Base-by-base conservation (phyloP, 92 coral and sea anemone species). In the Galaxea fascicularis region DNA sequence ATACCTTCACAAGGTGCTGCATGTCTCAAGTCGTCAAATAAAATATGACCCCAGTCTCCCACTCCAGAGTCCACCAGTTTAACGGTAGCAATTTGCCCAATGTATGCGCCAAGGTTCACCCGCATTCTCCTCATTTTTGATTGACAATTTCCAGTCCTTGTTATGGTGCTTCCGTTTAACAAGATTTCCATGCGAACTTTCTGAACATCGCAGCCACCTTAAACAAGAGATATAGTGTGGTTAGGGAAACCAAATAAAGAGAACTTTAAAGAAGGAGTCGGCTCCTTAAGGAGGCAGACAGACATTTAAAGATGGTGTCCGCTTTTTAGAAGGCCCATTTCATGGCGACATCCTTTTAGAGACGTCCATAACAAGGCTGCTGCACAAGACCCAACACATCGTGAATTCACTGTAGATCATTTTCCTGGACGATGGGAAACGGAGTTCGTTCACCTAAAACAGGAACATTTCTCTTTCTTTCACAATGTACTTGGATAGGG, bases 1-100 rank as follows among this genome's bases (percentile, higher is more conserved):
- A 9, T 88, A 91, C 94, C 94, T 91, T 74, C 59, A 52, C 94
- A 91, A 15, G 77, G 56, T 14, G 53, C 69, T 41, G 59, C 85
- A 44, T 74, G 70, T 60, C 85, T 74, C 14, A 91, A 41, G 83
- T 88, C 86, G 58, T 87, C 94, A 70, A 91, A 78, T 22, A 77
- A 21, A 49, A 91, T 88, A 22, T 87, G 73, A 0, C 92, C 92
- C 92, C 90, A 79, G 25, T 45, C 22, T 3, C 53, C 87, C 13
- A 14, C 49, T 28, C 84, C 76, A 21, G 66, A 49, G 60, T 91
- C 94, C 28, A 91, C 89, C n/a, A 91, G 88, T 47, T 68, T 78
- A 16, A 91, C 63, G 15, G 73, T 47, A 13, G 92, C 94, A 17
- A 75, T 54, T 57, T 80, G 64, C 3, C 91, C 91, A 4, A 29